Base-by-base conservation (phyloP, 1,140 invertebrate genomes). In the Nasonia longicornis region DNA sequence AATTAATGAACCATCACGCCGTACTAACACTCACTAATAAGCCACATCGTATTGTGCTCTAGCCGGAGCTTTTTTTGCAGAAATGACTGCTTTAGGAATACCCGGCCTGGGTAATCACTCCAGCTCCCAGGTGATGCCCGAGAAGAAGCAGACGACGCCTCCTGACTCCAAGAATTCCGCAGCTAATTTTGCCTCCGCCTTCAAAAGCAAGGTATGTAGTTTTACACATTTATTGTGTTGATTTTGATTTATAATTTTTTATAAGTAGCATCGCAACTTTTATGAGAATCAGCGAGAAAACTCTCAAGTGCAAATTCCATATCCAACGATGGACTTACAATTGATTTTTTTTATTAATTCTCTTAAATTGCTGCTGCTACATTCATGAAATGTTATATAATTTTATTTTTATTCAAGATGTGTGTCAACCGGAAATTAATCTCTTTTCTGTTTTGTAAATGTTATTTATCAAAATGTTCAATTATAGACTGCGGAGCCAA, bases 101-200 rank as follows among this genome's bases (percentile, higher is more conserved):
- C 87, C 87, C 48, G 81, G 86, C 52, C 89, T 90, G 84, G 85
- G 84, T 14, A 91, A 91, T 84, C 89, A 91, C 74, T 85, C 88
- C 11, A 87, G 70, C 81, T 77, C 87, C 6, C 89, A 89, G 75
- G 74, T 88, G 11, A 79, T 89, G 79, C 83, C 87, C 6, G 90
- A 91, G 52, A 90, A 91, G 75, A 88, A 89, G 66, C 81, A 82
- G 31, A 89, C 90, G 88, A 90, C 89, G 26, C 90, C 89, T 2
- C 90, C 90, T 1, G 89, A 92, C 8, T 90, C 92, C 22, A 93
- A 91, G 77, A 91, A 82, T 75, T 84, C 91, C 16, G 88, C 92
- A 64, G 89, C 92, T 20, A 93, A 92, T 87, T 94, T 94, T 87
- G 93, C 91, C 42, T 94, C 93, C 85, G 92, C 93, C 29, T 94